phyloP scores from a whole-genome alignment of 2,888 invertebrate species.

The Drosophila mimica region DNA sequence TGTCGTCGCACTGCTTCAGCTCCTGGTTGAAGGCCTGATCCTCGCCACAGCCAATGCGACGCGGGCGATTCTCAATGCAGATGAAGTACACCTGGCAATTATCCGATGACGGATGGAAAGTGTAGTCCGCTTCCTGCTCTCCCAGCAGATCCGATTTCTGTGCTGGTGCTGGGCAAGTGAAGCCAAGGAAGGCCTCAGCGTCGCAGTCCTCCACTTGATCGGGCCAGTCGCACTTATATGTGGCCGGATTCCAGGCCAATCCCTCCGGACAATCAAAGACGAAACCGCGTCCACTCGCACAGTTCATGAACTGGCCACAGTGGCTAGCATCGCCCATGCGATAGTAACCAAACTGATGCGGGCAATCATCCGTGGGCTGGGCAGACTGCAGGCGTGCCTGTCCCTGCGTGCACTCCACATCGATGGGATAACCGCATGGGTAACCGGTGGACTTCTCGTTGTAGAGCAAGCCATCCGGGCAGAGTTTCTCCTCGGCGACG shows the following conservation, averaged over 20 bases:
- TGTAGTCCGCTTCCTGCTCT: conserved; percentile 85
- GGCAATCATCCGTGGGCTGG: conserved; percentile 90
- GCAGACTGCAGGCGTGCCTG: conserved; percentile 87
- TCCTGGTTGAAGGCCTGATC: conserved; percentile 92
- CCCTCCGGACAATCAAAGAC: conserved; percentile 93
- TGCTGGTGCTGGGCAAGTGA: conserved; percentile 89
- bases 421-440: conserved; percentile 94
- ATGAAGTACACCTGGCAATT: conserved; percentile 93
- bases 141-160: conserved; percentile 83
- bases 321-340: conserved; percentile 88
- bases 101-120: conserved; percentile 86
- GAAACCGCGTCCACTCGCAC: conserved; percentile 91
- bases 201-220: conserved; percentile 93
- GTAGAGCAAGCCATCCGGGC: conserved; percentile 93
- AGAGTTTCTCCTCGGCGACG: conserved; percentile 90
- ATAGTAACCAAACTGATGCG: conserved; percentile 93
- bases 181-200: conserved; percentile 91
- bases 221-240: conserved; percentile 94
- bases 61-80: conserved; percentile 90
- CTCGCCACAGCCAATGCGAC: conserved; percentile 91
- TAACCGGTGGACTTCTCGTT: conserved; percentile 90
- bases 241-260: conserved; percentile 90
- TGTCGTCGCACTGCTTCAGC: conserved; percentile 90
- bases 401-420: conserved; percentile 90
- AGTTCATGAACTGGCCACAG: conserved; percentile 93